Evolutionary conservation across 2,113 vertebrate species (phyloP).

Genomic region (Pteropus alecto): DNA sequence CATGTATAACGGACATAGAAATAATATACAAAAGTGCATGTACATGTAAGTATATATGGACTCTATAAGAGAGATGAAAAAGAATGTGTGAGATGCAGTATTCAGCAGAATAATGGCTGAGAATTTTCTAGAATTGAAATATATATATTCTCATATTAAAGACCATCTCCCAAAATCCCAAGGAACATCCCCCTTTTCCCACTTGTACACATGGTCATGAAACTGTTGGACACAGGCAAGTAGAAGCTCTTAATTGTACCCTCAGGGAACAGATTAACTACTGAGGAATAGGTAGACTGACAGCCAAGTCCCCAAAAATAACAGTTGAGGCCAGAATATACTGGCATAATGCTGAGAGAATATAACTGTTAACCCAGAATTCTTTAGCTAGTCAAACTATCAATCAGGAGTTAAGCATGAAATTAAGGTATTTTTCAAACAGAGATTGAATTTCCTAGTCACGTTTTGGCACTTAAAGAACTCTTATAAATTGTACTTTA

Average conservation of each 20-base stretch:
- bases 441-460: not conserved
- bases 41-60: not conserved
- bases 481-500: not conserved
- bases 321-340: not conserved
- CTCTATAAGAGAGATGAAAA: not conserved
- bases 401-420: not conserved
- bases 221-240: not conserved
- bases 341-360: not conserved
- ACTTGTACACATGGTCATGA: not conserved
- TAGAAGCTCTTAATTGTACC: not conserved
- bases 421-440: not conserved
- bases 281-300: not conserved
- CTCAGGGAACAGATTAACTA: not conserved
- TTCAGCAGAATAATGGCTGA: not conserved
- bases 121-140: not conserved
- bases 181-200: no score
- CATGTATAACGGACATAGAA: not conserved
- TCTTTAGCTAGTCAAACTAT: not conserved
- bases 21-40: not conserved
- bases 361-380: not conserved
- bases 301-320: not conserved
- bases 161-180: not conserved
- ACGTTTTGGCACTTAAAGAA: not conserved
- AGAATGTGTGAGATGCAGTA: not conserved
- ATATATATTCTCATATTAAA: not conserved